Conservation (phyloP, 2,797 vertebrate species). For the Xiphorhynchus erythropygius region DNA sequence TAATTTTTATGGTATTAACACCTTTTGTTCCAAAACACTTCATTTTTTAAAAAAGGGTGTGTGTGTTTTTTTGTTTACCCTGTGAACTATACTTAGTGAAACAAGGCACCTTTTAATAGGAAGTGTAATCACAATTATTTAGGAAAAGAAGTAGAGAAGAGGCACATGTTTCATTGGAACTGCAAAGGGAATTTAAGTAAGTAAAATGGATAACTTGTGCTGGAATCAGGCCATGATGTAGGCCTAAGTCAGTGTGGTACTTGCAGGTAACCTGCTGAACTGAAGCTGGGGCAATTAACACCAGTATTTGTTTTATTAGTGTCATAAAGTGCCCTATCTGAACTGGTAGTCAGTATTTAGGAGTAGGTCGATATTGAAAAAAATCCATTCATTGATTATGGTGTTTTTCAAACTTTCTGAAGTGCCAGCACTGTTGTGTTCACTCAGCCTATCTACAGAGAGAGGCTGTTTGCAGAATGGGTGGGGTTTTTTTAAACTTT, state of each 20-base stretch:
- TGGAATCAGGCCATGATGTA: fast-evolving
- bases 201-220: not conserved
- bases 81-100: not conserved
- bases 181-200: not conserved
- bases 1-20: not conserved
- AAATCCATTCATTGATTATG: not conserved
- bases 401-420: not conserved
- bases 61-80: not conserved
- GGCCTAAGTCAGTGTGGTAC: not conserved
- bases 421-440: not conserved
- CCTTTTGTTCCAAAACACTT: not conserved
- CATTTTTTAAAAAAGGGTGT: not conserved
- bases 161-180: not conserved
- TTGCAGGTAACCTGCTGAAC: not conserved
- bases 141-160: not conserved
- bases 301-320: not conserved
- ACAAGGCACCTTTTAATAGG: not conserved
- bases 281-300: not conserved
- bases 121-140: not conserved
- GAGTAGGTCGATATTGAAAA: not conserved
- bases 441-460: not conserved
- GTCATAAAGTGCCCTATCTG: not conserved
- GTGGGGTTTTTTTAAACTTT: not conserved
- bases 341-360: not conserved
- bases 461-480: not conserved